Conservation (phyloP, 2,888 invertebrate genomes). For the Scrobipalpa atriplicella region DNA sequence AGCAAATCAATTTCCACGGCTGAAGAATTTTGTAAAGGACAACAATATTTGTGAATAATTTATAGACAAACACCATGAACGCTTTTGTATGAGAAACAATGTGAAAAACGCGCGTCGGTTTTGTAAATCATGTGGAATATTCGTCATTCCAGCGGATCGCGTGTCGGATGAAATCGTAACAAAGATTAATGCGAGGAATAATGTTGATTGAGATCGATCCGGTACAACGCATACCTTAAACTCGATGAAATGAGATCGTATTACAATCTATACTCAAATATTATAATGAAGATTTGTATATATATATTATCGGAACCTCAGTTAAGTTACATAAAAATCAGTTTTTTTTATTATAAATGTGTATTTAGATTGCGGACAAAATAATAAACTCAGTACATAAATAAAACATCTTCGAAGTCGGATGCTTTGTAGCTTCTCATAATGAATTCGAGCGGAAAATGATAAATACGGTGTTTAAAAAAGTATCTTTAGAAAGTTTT, state of each 20-base stretch:
- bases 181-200: background rate
- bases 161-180: conserved; percentile 9
- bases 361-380: too few species aligned
- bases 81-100: background rate
- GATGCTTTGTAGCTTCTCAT: background rate
- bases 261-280: too few species aligned
- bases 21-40: background rate
- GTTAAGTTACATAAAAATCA: too few species aligned
- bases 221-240: background rate
- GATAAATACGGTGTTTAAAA: background rate
- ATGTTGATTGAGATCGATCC: conserved; percentile 7
- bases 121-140: conserved; percentile 1
- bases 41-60: background rate
- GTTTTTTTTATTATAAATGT: too few species aligned
- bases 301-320: too few species aligned
- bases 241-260: background rate
- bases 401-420: background rate
- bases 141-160: conserved; percentile 5
- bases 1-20: background rate
- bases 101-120: background rate
- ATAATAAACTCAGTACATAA: background rate
- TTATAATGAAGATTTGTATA: too few species aligned
- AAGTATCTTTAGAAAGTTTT: background rate
- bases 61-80: background rate
- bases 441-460: conserved; percentile 5